Base-by-base conservation (phyloP, 2,113 vertebrate genomes). In the Centropristis striata region DNA sequence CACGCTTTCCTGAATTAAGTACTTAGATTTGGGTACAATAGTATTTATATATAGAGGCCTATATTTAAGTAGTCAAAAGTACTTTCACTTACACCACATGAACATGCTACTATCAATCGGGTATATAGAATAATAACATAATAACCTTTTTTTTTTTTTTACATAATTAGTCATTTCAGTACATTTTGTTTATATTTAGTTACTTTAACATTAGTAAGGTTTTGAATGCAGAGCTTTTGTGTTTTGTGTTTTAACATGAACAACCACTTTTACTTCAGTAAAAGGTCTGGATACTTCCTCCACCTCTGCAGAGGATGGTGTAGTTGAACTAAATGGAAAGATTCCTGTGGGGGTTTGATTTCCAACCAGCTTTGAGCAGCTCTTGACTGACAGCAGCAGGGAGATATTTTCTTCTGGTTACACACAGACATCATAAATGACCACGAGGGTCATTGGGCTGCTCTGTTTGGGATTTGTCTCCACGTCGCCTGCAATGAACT, bases 341-440 rank as follows among this genome's bases (percentile, higher is more conserved):
- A 28, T 71, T 70, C 58, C 46, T 55, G 46, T 2, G 3, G 36
- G 36, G 42, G 20, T 63, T 76, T 68, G 23, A 25, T 71, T 72
- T 63, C 59, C 55, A 18, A 14, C 64, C 2, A 64, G 75, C 55
- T 71, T 7, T 32, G 39, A 84, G 50, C 50, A 8, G n/a, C 25
- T 73, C 71, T 80, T 90, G 88, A 92, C 74, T 90, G 90, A 91
- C 83, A 86, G 90, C 90, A 84, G 82, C 86, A 91, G 88, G 23
- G 49, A 54, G 75, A 44, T 81, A 27, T 71, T 83, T 88, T 66
- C 78, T 83, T 81, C 79, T 84, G 76, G 65, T 74, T 78, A 70
- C 78, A 68, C 74, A 47, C 78, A 53, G 70, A 78, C 72, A 58
- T 80, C 71, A 39, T 58, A 53, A 79, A 55, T 44, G 21, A 60